Evolutionary conservation across 2,797 vertebrate genomes (phyloP).

Genomic region (Danio choprae): DNA sequence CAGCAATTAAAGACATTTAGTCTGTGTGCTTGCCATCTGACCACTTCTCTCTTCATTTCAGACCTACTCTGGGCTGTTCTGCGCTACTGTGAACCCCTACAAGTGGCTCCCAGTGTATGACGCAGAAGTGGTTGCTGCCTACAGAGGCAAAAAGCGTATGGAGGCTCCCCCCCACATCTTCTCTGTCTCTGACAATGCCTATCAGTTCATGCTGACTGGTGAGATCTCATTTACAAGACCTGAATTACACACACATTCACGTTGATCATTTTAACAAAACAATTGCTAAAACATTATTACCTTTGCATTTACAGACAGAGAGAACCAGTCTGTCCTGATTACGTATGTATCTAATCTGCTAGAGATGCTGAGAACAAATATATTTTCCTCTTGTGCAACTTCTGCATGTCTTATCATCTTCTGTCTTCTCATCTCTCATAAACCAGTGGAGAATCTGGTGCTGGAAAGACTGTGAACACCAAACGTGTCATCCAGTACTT

Average conservation of each 20-base stretch:
- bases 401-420: not conserved
- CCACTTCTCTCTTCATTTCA: constrained; percentile 44
- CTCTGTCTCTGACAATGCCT: constrained; percentile 91
- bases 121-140: constrained; percentile 80
- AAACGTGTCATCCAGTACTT: constrained; percentile 84
- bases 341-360: constrained; percentile 65
- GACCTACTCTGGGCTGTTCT: constrained; percentile 74
- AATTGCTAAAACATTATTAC: not conserved
- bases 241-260: no score
- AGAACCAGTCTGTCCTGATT: constrained; percentile 71
- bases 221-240: constrained; percentile 29
- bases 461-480: constrained; percentile 84
- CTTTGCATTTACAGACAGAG: constrained; percentile 72
- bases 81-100: constrained; percentile 77
- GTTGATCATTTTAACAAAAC: no score
- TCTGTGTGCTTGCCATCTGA: not conserved
- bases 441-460: constrained; percentile 79
- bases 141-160: constrained; percentile 89
- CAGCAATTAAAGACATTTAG: not conserved
- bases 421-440: not conserved
- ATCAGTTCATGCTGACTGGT: constrained; percentile 80
- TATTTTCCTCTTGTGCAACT: not conserved
- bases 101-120: constrained; percentile 84
- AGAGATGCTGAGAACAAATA: not conserved
- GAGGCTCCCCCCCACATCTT: constrained; percentile 86